phyloP scores from a whole-genome alignment of 2,888 invertebrate species.

The Cryptosula pallasiana region DNA sequence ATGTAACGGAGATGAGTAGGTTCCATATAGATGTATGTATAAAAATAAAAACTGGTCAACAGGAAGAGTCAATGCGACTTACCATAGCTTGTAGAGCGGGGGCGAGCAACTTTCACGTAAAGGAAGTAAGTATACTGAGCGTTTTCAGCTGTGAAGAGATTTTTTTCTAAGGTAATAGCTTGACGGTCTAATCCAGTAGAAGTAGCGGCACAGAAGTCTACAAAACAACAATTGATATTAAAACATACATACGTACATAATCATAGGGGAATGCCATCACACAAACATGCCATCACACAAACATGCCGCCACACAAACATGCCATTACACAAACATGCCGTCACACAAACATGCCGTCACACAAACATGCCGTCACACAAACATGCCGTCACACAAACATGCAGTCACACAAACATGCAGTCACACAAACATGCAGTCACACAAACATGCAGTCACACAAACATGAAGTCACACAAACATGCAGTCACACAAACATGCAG shows the following conservation, averaged over 20 bases:
- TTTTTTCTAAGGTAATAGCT: conserved; percentile 4
- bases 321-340: neutral
- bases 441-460: too few species aligned
- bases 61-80: neutral
- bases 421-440: too few species aligned
- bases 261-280: too few species aligned
- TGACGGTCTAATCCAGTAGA: conserved; percentile 19
- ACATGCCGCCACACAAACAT: too few species aligned
- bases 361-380: too few species aligned
- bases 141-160: neutral
- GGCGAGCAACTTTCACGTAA: neutral
- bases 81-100: neutral
- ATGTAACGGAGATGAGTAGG: too few species aligned
- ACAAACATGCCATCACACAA: neutral
- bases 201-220: conserved; percentile 3
- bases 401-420: too few species aligned
- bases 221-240: neutral
- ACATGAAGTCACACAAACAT: too few species aligned
- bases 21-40: too few species aligned
- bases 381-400: too few species aligned
- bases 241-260: neutral
- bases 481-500: too few species aligned
- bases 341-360: neutral
- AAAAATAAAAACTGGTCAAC: too few species aligned
- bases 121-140: neutral